Evolutionary conservation across 2,797 vertebrate genomes (phyloP).

Genomic region (Hapalemur alaotrensis): DNA sequence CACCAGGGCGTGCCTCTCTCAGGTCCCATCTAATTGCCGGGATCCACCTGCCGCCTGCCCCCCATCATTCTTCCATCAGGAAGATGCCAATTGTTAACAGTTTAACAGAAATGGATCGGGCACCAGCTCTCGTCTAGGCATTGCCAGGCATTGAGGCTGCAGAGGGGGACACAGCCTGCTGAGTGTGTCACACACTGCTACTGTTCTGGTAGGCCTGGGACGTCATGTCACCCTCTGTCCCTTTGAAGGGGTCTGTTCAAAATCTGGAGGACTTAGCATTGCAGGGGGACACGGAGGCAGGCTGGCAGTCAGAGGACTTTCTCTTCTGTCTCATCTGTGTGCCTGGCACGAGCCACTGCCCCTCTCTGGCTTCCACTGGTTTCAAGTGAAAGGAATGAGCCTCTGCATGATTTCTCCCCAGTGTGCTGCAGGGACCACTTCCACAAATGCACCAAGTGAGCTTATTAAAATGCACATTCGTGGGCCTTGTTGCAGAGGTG

Average conservation of each 20-base stretch:
- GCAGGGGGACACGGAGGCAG: neutral
- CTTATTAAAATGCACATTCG: neutral
- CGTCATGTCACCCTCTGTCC: accelerated
- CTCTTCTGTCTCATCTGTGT: neutral
- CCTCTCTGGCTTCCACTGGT: no score
- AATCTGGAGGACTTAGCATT: neutral
- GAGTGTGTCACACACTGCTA: accelerated
- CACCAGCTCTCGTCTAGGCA: neutral
- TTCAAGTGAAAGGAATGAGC: neutral
- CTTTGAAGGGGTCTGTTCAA: neutral
- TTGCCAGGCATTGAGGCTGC: accelerated
- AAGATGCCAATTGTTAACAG: accelerated
- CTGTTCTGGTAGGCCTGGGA: neutral
- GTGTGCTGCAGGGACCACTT: neutral
- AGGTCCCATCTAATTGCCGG: neutral
- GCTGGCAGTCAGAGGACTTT: neutral
- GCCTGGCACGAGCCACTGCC: neutral
- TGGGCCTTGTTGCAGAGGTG: neutral
- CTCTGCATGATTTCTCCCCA: neutral
- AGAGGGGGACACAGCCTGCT: accelerated
- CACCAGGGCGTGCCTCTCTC: accelerated
- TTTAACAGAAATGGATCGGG: accelerated
- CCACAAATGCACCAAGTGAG: accelerated
- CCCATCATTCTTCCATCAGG: accelerated
- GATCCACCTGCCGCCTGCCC: neutral